Evolutionary conservation across 2,888 invertebrate species (phyloP), one percentile per base, ranked within the genome.

Genomic region (Steinernema carpocapsae): DNA sequence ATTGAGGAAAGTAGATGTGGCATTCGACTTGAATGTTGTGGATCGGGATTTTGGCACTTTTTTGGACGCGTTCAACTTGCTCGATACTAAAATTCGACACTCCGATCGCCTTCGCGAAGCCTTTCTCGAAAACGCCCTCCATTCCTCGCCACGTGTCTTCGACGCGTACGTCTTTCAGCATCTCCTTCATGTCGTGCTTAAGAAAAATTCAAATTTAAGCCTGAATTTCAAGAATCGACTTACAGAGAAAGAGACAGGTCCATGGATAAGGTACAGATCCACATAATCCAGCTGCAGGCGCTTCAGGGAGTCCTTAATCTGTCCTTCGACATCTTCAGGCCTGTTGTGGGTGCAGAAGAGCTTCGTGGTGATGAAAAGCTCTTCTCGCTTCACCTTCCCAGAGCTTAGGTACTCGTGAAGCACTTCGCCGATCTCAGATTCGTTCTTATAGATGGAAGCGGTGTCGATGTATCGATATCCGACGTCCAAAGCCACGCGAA

Each of bases 371-470:
- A 85, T 78, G 80, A 85, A 85, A 7, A 85, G 72, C 1, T 85
- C 85, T 59, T 83, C 82, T 37, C 85, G 74, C 51, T 89, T 90
- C 14, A 94, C 88, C 46, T 83, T 83, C 29, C 85, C 87, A 46
- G 76, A 64, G n/a, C 74, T 56, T 37, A 70, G 76, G 73, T 79
- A 82, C 74, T 79, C 79, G 45, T 76, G 70, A n/a, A 79, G 59
- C 26, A 82, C 76, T 48, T 89, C 87, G 19, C 92, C 92, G 79
- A 94, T 91, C 73, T 91, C 90, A 72, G 88, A 87, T 88, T 94
- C 94, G 88, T 94, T 94, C 48, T 90, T 89, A 88, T 93, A 94
- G 1, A 92, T 22, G 4, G 48, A 22, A 92, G 71, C 79, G 6
- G 79, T 79, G 78, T 79, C 79, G 12, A 87, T 84, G 42, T 83